Conservation (phyloP, 2,888 invertebrate species). For the Drosophila falleni region DNA sequence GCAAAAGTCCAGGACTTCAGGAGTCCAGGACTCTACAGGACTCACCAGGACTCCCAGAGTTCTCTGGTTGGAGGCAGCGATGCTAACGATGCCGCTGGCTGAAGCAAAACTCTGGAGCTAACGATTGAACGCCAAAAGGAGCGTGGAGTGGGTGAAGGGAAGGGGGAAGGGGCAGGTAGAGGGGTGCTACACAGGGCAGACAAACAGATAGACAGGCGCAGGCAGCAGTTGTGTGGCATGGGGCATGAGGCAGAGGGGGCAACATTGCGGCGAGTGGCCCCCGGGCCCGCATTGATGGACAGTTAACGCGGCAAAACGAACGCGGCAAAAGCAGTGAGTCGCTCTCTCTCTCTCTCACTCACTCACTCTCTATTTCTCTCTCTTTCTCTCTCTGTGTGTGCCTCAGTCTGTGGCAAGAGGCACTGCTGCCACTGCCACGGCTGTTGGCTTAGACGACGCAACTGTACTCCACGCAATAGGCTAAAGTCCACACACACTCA, state of each 20-base stretch:
- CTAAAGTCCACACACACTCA: conserved; percentile 43
- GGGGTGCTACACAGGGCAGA: conserved; percentile 62
- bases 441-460: conserved; percentile 80
- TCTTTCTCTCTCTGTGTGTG: not conserved
- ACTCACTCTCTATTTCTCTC: not conserved
- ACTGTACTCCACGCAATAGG: conserved; percentile 65
- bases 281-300: conserved; percentile 77
- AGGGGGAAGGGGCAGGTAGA: conserved; percentile 43
- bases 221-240: conserved; percentile 29
- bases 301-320: conserved; percentile 82
- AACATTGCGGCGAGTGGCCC: conserved; percentile 28
- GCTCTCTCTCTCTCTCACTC: not conserved
- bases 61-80: conserved; percentile 15
- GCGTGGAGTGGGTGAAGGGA: not conserved
- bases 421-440: conserved; percentile 41
- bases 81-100: conserved; percentile 75
- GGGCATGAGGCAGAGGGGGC: conserved; percentile 22
- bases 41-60: conserved; percentile 1
- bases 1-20: conserved; percentile 51
- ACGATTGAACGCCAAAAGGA: conserved; percentile 17
- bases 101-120: conserved; percentile 10
- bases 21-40: not conserved
- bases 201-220: conserved; percentile 62
- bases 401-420: conserved; percentile 12
- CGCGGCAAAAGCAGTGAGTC: conserved; percentile 70